These are phyloP conservation scores for Heliconius sara DNA, from an alignment of 2,888 invertebrate species.

Conservation along the genomic window DNA sequence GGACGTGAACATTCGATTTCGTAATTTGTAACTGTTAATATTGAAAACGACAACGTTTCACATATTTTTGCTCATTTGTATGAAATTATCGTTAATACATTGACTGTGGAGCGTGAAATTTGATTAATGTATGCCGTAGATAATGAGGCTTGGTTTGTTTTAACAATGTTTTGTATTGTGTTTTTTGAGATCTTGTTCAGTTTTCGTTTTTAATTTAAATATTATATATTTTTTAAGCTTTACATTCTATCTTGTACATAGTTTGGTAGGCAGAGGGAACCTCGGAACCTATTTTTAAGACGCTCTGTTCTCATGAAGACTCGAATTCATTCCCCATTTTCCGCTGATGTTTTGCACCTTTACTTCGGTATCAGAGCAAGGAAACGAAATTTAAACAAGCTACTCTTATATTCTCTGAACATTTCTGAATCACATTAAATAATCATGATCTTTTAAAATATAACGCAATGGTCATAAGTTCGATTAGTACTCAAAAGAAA, in stretches of 20 bases:
- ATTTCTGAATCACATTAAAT: no score
- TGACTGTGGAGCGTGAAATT: constrained; percentile 47
- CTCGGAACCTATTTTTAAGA: neutral
- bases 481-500: no score
- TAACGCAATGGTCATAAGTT: no score
- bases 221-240: neutral
- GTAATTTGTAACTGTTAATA: constrained; percentile 27
- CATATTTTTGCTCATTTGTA: constrained; percentile 40
- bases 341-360: no score
- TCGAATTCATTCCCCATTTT: no score
- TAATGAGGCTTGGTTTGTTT: constrained; percentile 40
- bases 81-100: constrained; percentile 50
- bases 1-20: constrained; percentile 1
- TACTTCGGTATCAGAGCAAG: no score
- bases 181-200: neutral
- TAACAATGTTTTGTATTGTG: neutral
- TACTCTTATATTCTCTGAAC: no score
- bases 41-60: constrained; percentile 27
- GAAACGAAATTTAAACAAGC: no score
- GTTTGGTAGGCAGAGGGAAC: neutral
- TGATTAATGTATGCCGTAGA: constrained; percentile 48
- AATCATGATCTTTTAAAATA: no score
- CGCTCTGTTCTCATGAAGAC: neutral
- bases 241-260: neutral
- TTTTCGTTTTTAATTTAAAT: neutral